Evolutionary conservation across 1,140 invertebrate genomes (phyloP).

Genomic region (Caenorhabditis brenneri): DNA sequence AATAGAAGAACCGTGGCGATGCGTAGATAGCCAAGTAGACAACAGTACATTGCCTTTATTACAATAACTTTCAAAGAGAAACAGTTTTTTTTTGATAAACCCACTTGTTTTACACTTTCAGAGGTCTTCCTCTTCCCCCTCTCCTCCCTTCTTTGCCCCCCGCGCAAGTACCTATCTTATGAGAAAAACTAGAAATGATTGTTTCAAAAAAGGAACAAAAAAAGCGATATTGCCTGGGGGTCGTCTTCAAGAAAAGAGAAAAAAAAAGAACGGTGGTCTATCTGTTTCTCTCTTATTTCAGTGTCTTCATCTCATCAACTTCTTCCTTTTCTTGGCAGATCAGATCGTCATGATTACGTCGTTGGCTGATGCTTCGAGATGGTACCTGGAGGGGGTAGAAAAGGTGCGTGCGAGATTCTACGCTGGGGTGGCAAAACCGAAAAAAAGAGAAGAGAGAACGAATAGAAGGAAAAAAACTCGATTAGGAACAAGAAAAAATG

Average conservation of each 20-base stretch:
- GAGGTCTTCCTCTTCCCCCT: not conserved
- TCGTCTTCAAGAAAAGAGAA: not conserved
- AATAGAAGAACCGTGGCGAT: not conserved
- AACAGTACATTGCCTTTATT: constrained; percentile 1
- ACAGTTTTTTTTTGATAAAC: constrained; percentile 41
- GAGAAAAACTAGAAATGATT: constrained; percentile 16
- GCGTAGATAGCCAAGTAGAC: not conserved
- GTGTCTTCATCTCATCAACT: not conserved
- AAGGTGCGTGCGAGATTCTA: constrained; percentile 28
- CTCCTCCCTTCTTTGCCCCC: not conserved
- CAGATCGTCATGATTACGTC: not conserved
- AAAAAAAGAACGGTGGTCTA: constrained; percentile 7
- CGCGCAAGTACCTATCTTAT: constrained; percentile 3
- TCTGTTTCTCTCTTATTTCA: not conserved
- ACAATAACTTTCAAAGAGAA: constrained; percentile 28
- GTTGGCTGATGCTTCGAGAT: constrained; percentile 16
- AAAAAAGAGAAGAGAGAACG: not conserved
- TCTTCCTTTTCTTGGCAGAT: not conserved
- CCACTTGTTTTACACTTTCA: constrained; percentile 42
- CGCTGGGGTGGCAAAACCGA: not conserved
- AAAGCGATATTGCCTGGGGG: constrained; percentile 13
- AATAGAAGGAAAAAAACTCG: constrained; percentile 10
- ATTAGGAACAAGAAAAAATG: constrained; percentile 35
- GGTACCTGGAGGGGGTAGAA: not conserved
- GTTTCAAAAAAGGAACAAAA: constrained; percentile 31